Conservation (phyloP, 2,113 vertebrate genomes). For the Heptranchias perlo region DNA sequence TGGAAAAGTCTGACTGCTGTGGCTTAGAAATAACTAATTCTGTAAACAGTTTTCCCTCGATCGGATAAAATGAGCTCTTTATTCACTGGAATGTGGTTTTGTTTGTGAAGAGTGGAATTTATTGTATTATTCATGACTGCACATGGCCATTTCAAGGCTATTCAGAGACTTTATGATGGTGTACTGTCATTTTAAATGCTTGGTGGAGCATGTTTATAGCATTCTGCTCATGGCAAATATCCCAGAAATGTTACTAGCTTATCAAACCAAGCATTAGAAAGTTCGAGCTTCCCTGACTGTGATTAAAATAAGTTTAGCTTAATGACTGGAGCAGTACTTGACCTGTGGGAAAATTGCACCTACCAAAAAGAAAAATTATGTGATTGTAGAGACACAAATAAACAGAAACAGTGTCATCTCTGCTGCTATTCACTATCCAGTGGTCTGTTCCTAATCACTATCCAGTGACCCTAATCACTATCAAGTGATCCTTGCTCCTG, state of each 20-base stretch:
- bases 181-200: slow-evolving; percentile 10
- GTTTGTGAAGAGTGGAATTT: slow-evolving; percentile 20
- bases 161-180: slow-evolving; percentile 27
- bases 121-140: slow-evolving; percentile 33
- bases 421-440: neutral
- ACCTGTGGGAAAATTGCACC: neutral
- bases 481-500: neutral
- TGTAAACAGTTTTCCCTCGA: neutral
- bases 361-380: too few relatives aligned
- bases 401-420: neutral
- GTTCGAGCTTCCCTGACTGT: neutral
- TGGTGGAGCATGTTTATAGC: slow-evolving; percentile 7
- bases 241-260: slow-evolving; percentile 20
- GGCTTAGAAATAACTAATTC: slow-evolving; percentile 12
- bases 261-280: neutral
- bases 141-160: slow-evolving; percentile 22
- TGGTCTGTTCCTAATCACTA: neutral
- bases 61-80: neutral
- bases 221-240: neutral
- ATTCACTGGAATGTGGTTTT: slow-evolving; percentile 1
- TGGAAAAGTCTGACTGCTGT: neutral
- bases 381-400: neutral
- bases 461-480: neutral
- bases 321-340: neutral
- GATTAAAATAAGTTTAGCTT: slow-evolving; percentile 20